phyloP scores from a whole-genome alignment of 2,113 vertebrate genomes.

The Tachysurus vachellii region DNA sequence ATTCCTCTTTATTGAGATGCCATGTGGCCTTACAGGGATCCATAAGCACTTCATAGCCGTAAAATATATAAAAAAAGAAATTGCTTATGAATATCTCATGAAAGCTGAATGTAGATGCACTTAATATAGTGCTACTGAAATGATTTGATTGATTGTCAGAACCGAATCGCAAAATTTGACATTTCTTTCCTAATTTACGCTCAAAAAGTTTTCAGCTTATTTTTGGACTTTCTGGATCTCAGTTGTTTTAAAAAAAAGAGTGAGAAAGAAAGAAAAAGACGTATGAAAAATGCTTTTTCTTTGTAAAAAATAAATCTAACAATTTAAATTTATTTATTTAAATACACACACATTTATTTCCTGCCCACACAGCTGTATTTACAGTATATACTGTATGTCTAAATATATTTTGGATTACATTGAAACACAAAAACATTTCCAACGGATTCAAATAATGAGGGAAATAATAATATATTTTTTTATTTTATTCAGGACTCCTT shows the following conservation, averaged over 20 bases:
- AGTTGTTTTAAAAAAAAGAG: not conserved
- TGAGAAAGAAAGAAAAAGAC: not conserved
- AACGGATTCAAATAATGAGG: not conserved
- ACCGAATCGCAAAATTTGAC: not conserved
- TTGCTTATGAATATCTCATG: not conserved
- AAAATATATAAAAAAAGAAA: no score
- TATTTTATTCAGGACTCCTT: not conserved
- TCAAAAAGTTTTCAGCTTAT: not conserved
- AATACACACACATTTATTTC: not conserved
- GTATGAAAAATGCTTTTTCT: not conserved
- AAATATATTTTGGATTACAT: not conserved
- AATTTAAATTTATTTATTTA: not conserved
- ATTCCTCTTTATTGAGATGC: not conserved
- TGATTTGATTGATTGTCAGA: not conserved
- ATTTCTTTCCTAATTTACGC: not conserved
- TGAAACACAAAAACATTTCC: not conserved
- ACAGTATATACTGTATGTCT: not conserved
- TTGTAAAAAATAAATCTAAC: not conserved
- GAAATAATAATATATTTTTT: not conserved
- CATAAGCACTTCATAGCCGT: not conserved
- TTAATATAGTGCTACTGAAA: not conserved
- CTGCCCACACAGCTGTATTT: not conserved
- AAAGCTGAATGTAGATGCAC: not conserved
- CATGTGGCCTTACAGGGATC: not conserved
- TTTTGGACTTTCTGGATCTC: not conserved